These are phyloP conservation scores for Enoplosus armatus DNA, from an alignment of 2,797 vertebrate species.

Conservation along the genomic window DNA sequence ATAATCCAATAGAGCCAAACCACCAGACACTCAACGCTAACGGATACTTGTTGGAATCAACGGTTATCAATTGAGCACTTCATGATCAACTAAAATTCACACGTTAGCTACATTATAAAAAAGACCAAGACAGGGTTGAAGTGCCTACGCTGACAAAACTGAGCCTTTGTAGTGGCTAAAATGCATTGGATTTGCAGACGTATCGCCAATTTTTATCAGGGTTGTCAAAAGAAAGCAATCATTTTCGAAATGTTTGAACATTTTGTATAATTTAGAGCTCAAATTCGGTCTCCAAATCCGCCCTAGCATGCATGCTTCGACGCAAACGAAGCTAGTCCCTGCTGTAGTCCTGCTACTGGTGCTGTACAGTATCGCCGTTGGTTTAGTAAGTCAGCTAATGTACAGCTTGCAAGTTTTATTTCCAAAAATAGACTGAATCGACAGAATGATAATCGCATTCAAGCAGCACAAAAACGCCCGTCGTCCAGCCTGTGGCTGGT, in stretches of 20 bases:
- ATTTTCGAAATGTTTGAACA: background rate
- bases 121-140: background rate
- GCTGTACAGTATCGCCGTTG: background rate
- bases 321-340: conserved; percentile 48
- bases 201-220: fast-evolving
- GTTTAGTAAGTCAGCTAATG: conserved; percentile 42
- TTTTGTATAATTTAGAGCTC: conserved; percentile 10
- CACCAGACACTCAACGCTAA: too few relatives aligned
- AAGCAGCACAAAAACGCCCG: conserved; percentile 71
- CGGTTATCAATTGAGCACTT: fast-evolving
- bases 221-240: fast-evolving
- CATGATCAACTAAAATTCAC: background rate
- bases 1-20: fast-evolving
- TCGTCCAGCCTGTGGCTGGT: conserved; percentile 56
- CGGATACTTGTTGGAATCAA: too few relatives aligned
- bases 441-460: conserved; percentile 74
- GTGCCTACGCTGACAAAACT: background rate
- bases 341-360: background rate
- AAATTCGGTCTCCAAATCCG: conserved; percentile 29
- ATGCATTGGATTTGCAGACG: fast-evolving
- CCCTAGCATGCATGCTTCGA: conserved; percentile 57
- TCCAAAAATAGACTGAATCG: conserved; percentile 83
- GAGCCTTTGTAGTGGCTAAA: background rate
- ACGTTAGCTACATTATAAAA: background rate
- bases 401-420: conserved; percentile 66